Base-by-base conservation (phyloP, 2,797 vertebrate genomes). In the Siniperca obscura region DNA sequence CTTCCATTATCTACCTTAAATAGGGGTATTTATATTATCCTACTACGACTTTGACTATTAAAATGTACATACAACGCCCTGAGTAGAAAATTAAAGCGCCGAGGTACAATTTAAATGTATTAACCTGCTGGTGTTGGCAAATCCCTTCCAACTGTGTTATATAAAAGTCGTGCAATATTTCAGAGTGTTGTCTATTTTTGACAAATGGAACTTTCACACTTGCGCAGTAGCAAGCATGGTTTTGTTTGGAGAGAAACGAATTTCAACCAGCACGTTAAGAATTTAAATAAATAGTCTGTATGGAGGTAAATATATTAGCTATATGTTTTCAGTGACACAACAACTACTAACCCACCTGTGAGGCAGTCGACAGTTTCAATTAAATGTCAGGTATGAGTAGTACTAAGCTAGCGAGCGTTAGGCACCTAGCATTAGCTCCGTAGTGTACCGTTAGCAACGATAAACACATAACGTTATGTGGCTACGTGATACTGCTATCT, bases 231-330 rank as follows among this genome's bases (percentile, higher is more conserved):
- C 12, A 53, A 78, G 46, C 48, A 82, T 87, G 65, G 61, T 70
- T 77, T 64, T 69, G 73, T 64, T 82, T n/a, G 27, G n/a, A 25
- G 30, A 53, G 44, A 22, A 67, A 40, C 46, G 2, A 62, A 53
- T 40, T 52, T 38, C 52, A 46, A 12, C 8, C 17, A 48, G 12
- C 12, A 3, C 62, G 3, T 60, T 78, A 78, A 66, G 40, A 70
- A 36, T 42, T 79, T 80, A 70, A 77, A 66, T 68, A 76, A 70
- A 56, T 86, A 84, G 22, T 65, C 64, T 86, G 7, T 80, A 93
- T 93, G 91, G 90, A 93, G 92, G 91, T 94, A 92, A 93, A 87
- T 92, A 80, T 84, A 14, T 66, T 25, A 64, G 13, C 8, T 80
- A 13, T 46, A 22, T 81, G 21, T 65, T 76, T 62, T 81, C 25